Percentiles rank a stretch among this genome's conserved stretches.
These are phyloP conservation scores for Mastacembelus armatus DNA, from an alignment of 2,797 vertebrate genomes.

Conservation along the genomic window DNA sequence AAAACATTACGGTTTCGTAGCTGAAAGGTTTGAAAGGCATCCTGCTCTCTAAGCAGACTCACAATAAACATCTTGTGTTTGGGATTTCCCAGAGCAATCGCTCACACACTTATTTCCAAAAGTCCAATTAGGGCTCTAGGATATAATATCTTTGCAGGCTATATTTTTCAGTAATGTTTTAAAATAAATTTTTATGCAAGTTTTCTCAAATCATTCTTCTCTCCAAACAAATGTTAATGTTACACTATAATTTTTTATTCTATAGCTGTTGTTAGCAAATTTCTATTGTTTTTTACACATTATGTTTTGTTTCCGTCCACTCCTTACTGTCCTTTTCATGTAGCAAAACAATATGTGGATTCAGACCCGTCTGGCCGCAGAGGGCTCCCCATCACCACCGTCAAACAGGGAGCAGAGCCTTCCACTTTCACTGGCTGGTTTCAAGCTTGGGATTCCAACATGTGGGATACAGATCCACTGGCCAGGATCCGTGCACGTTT, in stretches of 20 bases:
- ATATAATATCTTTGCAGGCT: no score
- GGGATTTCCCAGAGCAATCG: background rate
- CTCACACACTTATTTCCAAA: background rate
- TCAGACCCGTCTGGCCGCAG: conserved; percentile 81
- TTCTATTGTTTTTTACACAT: background rate
- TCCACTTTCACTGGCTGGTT: conserved; percentile 87
- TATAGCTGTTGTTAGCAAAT: no score
- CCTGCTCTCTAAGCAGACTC: background rate
- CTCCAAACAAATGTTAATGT: no score
- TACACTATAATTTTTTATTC: background rate
- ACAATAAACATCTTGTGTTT: background rate
- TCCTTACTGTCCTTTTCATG: background rate
- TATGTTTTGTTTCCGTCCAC: background rate
- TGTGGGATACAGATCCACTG: conserved; percentile 83
- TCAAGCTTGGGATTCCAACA: conserved; percentile 85
- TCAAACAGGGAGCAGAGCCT: conserved; percentile 85
- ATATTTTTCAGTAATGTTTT: no score
- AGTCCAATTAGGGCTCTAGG: no score
- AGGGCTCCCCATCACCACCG: conserved; percentile 78
- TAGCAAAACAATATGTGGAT: conserved; percentile 84
- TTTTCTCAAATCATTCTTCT: no score
- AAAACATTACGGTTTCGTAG: background rate
- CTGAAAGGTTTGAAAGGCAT: background rate
- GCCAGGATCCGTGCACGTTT: conserved; percentile 73
- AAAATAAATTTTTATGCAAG: no score